Evolutionary conservation across 2,888 invertebrate species (phyloP).

Genomic region (Acronicta leporina): DNA sequence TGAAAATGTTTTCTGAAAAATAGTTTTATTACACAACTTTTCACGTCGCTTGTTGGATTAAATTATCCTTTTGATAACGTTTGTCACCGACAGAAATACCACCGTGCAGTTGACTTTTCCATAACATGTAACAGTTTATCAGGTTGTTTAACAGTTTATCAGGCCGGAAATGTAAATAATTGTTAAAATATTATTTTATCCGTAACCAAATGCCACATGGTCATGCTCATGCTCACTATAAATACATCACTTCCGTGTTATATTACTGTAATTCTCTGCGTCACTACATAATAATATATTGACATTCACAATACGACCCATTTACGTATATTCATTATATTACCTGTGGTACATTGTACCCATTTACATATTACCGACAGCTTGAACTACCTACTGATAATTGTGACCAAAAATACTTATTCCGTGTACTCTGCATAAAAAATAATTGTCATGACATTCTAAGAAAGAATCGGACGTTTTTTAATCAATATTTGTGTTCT

Average conservation of each 20-base stretch:
- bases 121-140: too few relatives aligned
- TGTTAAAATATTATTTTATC: slow-evolving; percentile 10
- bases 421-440: slow-evolving; percentile 19
- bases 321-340: too few relatives aligned
- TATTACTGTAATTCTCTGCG: slow-evolving; percentile 31
- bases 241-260: slow-evolving; percentile 30
- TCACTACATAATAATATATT: neutral
- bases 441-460: neutral
- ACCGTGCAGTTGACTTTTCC: neutral
- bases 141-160: too few relatives aligned
- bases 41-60: neutral
- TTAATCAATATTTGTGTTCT: too few relatives aligned
- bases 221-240: slow-evolving; percentile 4
- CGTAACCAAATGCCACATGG: slow-evolving; percentile 5
- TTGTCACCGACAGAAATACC: slow-evolving; percentile 3
- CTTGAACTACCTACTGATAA: too few relatives aligned
- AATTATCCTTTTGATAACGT: neutral
- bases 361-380: too few relatives aligned
- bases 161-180: neutral
- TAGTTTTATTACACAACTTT: slow-evolving; percentile 3
- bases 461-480: too few relatives aligned
- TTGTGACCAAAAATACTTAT: slow-evolving; percentile 37
- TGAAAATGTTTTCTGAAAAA: slow-evolving; percentile 18
- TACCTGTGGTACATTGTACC: too few relatives aligned
- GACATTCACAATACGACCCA: too few relatives aligned